Percentiles rank a stretch among this genome's conserved stretches.
These are phyloP conservation scores for Ostrea edulis DNA, from an alignment of 1,140 invertebrate genomes.

Conservation along the genomic window DNA sequence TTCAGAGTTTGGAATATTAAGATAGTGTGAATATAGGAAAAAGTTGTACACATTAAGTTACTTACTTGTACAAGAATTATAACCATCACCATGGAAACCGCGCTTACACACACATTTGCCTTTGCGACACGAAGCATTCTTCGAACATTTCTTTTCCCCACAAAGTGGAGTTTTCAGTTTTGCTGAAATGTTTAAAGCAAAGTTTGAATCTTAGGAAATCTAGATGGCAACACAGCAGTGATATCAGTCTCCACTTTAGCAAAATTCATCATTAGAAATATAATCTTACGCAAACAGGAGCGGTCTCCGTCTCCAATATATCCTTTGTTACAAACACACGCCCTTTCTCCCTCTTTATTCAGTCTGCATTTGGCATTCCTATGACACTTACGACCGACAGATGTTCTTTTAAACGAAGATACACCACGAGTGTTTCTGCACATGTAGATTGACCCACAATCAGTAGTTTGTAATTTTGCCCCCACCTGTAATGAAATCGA, in stretches of 20 bases:
- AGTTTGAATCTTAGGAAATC: background rate
- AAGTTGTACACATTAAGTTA: conserved; percentile 25
- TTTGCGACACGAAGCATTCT: conserved; percentile 24
- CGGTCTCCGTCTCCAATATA: conserved; percentile 48
- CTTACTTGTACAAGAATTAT: conserved; percentile 46
- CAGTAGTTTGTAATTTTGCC: conserved; percentile 19
- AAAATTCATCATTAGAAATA: background rate
- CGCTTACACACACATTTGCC: conserved; percentile 51
- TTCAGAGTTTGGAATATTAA: too few relatives aligned
- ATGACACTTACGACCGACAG: conserved; percentile 23
- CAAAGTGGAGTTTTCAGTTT: background rate
- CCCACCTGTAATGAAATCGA: conserved; percentile 40
- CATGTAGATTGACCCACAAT: conserved; percentile 37
- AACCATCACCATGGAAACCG: conserved; percentile 48
- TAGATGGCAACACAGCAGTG: too few relatives aligned
- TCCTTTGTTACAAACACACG: conserved; percentile 51
- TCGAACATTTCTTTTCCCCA: conserved; percentile 47
- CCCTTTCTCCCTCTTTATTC: conserved; percentile 38
- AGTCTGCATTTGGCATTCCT: conserved; percentile 41
- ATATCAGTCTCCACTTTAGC: background rate
- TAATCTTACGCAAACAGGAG: conserved; percentile 29
- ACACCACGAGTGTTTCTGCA: conserved; percentile 16
- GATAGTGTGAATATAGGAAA: too few relatives aligned
- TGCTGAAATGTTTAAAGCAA: background rate
- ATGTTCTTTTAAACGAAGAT: background rate